Conservation (phyloP, 1,140 invertebrate genomes). For the Manduca sexta region DNA sequence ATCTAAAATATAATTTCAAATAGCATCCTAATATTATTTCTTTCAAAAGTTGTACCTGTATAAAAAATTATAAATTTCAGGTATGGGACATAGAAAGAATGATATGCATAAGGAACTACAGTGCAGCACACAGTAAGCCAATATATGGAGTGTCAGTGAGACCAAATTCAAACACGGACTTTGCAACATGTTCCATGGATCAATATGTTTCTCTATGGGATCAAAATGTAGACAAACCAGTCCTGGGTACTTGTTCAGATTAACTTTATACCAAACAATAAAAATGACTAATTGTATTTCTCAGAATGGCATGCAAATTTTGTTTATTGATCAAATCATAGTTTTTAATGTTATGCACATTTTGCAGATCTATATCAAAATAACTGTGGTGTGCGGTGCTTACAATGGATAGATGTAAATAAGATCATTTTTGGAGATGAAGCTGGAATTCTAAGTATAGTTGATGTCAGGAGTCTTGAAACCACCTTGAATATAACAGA, state of each 20-base stretch:
- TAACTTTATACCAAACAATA: too few species aligned
- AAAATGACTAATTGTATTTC: too few species aligned
- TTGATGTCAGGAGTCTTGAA: constrained; percentile 45
- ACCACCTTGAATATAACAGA: constrained; percentile 26
- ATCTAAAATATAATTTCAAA: background rate
- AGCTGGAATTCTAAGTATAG: constrained; percentile 43
- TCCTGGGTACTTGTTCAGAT: constrained; percentile 41
- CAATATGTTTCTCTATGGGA: constrained; percentile 52
- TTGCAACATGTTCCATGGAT: constrained; percentile 54
- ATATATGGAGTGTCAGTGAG: constrained; percentile 41
- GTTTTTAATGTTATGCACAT: constrained; percentile 10
- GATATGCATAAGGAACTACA: constrained; percentile 49
- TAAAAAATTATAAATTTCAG: constrained; percentile 30
- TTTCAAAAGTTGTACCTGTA: too few species aligned
- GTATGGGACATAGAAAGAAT: constrained; percentile 55
- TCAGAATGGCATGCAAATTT: too few species aligned
- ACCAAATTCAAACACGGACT: constrained; percentile 33
- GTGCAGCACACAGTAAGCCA: constrained; percentile 38
- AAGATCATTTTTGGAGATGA: constrained; percentile 60
- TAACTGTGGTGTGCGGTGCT: constrained; percentile 48
- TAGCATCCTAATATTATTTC: too few species aligned
- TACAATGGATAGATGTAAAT: constrained; percentile 59
- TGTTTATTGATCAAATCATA: background rate
- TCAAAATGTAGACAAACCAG: constrained; percentile 42
- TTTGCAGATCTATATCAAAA: constrained; percentile 50